Percentiles rank a stretch among this genome's conserved stretches.
These are phyloP conservation scores for Ctenomys sociabilis DNA, from an alignment of 2,113 vertebrate genomes.

Conservation along the genomic window DNA sequence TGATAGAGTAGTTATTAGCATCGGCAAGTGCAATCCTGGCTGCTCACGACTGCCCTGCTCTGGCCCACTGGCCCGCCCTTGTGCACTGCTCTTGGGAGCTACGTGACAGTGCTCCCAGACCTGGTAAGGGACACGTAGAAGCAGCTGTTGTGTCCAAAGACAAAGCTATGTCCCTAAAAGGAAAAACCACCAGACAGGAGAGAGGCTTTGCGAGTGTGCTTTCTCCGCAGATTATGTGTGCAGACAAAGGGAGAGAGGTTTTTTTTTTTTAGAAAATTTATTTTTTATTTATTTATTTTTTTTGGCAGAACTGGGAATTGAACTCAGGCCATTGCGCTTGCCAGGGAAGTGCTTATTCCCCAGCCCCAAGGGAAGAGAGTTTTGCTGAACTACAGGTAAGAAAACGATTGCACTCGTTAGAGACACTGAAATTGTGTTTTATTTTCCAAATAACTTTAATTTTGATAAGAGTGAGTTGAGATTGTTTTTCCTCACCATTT, in stretches of 20 bases:
- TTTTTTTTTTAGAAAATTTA: too few species aligned
- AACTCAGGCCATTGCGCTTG: too few species aligned
- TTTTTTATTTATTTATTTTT: too few species aligned
- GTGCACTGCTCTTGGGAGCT: neutral
- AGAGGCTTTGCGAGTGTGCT: neutral
- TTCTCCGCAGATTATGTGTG: neutral
- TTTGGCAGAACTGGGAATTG: too few species aligned
- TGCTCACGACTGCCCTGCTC: neutral
- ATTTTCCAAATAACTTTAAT: conserved; percentile 70
- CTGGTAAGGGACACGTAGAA: conserved; percentile 19
- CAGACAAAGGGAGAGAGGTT: neutral
- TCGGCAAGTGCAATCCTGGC: conserved; percentile 41
- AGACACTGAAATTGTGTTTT: conserved; percentile 70
- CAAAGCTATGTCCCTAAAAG: conserved; percentile 57
- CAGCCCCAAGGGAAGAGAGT: neutral
- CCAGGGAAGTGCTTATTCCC: too few species aligned
- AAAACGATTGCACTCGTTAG: neutral
- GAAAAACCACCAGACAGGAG: neutral
- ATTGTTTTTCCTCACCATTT: conserved; percentile 75
- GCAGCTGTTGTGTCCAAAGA: conserved; percentile 49
- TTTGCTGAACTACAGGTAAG: conserved; percentile 59
- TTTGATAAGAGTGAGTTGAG: conserved; percentile 69
- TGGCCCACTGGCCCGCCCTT: neutral
- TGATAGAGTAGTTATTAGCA: neutral
- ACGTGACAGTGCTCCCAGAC: neutral